A percentile compares a stretch with the other conserved stretches of the same genome.
These are phyloP conservation scores for Austrofundulus limnaeus DNA, from an alignment of 2,113 vertebrate species.

Conservation along the genomic window DNA sequence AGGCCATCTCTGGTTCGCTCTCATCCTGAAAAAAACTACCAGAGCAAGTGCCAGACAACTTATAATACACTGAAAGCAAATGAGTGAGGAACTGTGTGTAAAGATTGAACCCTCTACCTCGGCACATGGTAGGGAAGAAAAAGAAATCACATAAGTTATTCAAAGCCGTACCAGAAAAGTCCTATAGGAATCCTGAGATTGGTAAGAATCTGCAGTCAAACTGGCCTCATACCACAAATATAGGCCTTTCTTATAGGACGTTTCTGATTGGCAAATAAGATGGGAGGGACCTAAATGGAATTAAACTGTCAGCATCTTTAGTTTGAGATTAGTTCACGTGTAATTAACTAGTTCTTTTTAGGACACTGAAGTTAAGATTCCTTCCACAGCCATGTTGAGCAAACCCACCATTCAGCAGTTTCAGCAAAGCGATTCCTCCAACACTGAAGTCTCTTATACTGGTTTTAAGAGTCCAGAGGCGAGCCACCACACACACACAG, in stretches of 20 bases:
- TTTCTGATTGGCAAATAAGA: conserved; percentile 60
- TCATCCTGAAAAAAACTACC: conserved; percentile 39
- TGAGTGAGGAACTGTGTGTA: conserved; percentile 1
- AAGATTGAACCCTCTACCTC: conserved; percentile 2
- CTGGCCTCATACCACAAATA: conserved; percentile 25
- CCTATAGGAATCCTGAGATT: conserved; percentile 66
- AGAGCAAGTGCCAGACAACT: conserved; percentile 55
- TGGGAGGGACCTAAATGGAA: conserved; percentile 31
- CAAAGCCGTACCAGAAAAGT: conserved; percentile 59
- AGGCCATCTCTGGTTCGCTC: conserved; percentile 1
- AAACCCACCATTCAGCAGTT: conserved; percentile 47
- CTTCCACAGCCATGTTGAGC: conserved; percentile 39
- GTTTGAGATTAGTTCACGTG: conserved; percentile 16
- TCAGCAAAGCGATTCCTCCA: conserved; percentile 48
- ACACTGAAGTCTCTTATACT: conserved; percentile 43
- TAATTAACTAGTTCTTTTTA: conserved; percentile 14
- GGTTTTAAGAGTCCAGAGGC: conserved; percentile 31
- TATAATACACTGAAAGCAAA: conserved; percentile 14
- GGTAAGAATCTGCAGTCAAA: conserved; percentile 54
- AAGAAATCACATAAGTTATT: conserved; percentile 25
- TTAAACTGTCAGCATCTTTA: conserved; percentile 2
- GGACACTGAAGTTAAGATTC: conserved; percentile 17
- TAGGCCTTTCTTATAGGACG: conserved; percentile 61
- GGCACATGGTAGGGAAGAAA: neutral
- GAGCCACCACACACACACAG: conserved; percentile 48